Evolutionary conservation across 2,113 vertebrate genomes (phyloP).

Genomic region (Psephotus haematonotus): DNA sequence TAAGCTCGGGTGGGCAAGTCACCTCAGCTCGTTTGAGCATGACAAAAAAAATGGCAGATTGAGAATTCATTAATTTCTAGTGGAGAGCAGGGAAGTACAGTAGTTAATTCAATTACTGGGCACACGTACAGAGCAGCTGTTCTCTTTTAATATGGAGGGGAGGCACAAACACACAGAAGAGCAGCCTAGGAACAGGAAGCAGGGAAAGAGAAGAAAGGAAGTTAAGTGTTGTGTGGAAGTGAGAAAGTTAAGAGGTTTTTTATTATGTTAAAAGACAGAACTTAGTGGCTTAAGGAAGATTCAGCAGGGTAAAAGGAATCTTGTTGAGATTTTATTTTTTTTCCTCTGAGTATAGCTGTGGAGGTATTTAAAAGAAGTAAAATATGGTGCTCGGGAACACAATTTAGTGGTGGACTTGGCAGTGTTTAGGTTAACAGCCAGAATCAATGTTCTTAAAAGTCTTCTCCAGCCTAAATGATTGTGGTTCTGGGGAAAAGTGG

Average conservation of each 20-base stretch:
- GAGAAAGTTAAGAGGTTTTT: neutral
- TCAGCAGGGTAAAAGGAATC: neutral
- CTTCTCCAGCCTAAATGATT: neutral
- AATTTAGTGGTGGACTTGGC: neutral
- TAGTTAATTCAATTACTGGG: neutral
- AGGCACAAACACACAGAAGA: neutral
- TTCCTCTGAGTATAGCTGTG: neutral
- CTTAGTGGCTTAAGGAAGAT: neutral
- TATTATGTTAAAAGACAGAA: too few species aligned
- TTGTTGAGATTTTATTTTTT: neutral
- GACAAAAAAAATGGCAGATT: neutral
- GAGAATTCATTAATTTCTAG: neutral
- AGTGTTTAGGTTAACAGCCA: neutral
- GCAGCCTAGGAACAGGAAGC: neutral
- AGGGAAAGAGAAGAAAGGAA: neutral
- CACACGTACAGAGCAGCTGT: neutral
- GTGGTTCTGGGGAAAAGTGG: neutral
- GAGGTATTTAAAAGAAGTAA: neutral
- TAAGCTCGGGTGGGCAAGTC: neutral
- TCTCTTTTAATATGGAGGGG: neutral
- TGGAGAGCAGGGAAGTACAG: fast-evolving
- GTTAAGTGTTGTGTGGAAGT: fast-evolving
- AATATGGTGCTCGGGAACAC: neutral
- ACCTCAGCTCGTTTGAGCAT: fast-evolving
- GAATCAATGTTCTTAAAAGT: neutral